A percentile compares a stretch with the other conserved stretches of the same genome.
These are phyloP conservation scores for Willisornis vidua DNA, from an alignment of 2,113 vertebrate genomes.

Conservation along the genomic window DNA sequence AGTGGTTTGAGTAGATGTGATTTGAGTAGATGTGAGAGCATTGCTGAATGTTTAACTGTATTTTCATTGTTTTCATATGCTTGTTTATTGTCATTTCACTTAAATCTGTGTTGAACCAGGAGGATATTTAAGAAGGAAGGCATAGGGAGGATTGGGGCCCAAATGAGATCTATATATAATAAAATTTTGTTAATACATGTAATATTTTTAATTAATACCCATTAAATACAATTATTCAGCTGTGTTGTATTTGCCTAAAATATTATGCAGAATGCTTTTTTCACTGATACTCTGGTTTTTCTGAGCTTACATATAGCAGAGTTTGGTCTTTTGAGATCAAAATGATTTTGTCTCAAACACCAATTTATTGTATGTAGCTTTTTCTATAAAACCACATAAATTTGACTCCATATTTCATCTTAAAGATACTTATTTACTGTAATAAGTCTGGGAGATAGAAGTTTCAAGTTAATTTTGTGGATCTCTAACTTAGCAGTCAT, in stretches of 20 bases:
- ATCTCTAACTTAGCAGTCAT: background rate
- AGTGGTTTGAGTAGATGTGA: background rate
- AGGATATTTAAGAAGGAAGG: background rate
- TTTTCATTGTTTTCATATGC: background rate
- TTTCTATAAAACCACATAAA: background rate
- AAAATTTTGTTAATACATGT: background rate
- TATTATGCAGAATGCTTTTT: background rate
- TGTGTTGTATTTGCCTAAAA: background rate
- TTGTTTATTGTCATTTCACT: background rate
- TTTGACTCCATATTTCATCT: background rate
- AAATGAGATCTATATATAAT: background rate
- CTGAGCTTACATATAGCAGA: background rate
- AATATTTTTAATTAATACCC: background rate
- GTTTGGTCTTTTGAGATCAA: background rate
- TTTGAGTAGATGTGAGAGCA: background rate
- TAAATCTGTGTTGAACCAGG: background rate
- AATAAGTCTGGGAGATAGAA: background rate
- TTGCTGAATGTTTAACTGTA: background rate
- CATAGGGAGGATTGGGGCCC: background rate
- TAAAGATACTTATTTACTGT: background rate
- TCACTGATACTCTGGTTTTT: background rate
- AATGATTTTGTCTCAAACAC: background rate
- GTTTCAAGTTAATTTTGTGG: background rate
- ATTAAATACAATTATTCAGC: background rate
- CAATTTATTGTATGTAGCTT: background rate